A percentile compares a stretch with the other conserved stretches of the same genome.
Conservation (phyloP, 2,113 vertebrate species). For the Triplophysa rosa region DNA sequence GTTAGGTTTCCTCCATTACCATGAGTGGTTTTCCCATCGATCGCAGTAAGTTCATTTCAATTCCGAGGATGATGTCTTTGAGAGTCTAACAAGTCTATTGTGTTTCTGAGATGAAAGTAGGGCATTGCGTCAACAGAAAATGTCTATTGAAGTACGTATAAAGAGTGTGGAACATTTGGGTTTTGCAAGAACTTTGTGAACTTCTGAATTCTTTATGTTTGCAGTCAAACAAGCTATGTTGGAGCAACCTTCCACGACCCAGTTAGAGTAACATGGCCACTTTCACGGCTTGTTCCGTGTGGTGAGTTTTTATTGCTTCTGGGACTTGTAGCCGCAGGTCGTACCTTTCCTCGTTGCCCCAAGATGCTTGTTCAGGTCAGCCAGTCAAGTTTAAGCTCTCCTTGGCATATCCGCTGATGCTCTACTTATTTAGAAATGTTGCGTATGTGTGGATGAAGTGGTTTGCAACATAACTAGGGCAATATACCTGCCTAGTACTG, state of each 20-base stretch:
- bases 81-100: conserved; percentile 27
- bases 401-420: conserved; percentile 5
- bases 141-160: conserved; percentile 20
- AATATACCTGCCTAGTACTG: too few relatives aligned
- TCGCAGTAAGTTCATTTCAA: conserved; percentile 43
- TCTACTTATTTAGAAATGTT: conserved; percentile 20
- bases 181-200: conserved; percentile 1
- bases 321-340: conserved; percentile 28
- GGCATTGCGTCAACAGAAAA: conserved; percentile 7
- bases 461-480: too few relatives aligned
- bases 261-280: conserved; percentile 13
- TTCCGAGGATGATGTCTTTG: conserved; percentile 36
- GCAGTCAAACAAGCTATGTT: conserved; percentile 1
- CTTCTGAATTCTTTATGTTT: not conserved
- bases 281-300: conserved; percentile 33
- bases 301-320: conserved; percentile 29
- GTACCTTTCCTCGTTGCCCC: conserved; percentile 29
- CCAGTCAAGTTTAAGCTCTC: conserved; percentile 7
- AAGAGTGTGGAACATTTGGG: not conserved
- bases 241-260: conserved; percentile 34
- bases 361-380: not conserved
- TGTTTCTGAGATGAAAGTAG: conserved; percentile 29
- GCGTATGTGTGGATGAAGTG: not conserved
- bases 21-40: conserved; percentile 36
- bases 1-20: conserved; percentile 41